Evolutionary conservation across 1,140 invertebrate genomes (phyloP).

Genomic region (Aphaenogaster rudis): DNA sequence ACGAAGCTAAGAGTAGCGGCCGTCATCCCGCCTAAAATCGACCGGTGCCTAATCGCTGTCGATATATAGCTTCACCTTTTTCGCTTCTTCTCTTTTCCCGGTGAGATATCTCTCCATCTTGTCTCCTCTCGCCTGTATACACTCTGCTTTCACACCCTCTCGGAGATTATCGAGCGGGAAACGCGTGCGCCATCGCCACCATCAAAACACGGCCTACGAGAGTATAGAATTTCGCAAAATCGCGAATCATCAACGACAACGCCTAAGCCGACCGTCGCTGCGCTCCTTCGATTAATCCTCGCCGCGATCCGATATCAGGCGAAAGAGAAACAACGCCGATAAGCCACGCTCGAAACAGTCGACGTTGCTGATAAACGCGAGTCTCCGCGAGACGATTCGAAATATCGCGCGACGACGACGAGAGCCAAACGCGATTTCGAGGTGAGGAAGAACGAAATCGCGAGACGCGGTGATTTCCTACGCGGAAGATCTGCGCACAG

Average conservation of each 20-base stretch:
- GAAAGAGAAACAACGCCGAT: slow-evolving; percentile 35
- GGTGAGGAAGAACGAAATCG: slow-evolving; percentile 20
- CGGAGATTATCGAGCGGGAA: slow-evolving; percentile 37
- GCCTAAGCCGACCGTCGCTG: not conserved
- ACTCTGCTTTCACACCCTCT: not conserved
- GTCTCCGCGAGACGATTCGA: slow-evolving; percentile 30
- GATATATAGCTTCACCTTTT: slow-evolving; percentile 56
- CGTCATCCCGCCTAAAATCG: slow-evolving; percentile 59
- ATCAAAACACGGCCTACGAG: slow-evolving; percentile 29
- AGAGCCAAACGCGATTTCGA: not conserved
- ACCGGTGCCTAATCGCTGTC: slow-evolving; percentile 63
- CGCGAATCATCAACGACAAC: slow-evolving; percentile 47
- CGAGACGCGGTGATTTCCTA: slow-evolving; percentile 17
- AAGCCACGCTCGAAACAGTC: slow-evolving; percentile 61
- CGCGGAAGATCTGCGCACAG: slow-evolving; percentile 35
- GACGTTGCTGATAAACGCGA: slow-evolving; percentile 61
- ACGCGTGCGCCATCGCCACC: slow-evolving; percentile 6
- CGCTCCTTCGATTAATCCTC: slow-evolving; percentile 37
- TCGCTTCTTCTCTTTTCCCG: slow-evolving; percentile 20
- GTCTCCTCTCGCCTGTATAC: not conserved
- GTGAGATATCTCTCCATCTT: slow-evolving; percentile 20
- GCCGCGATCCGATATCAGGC: slow-evolving; percentile 56
- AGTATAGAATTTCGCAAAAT: slow-evolving; percentile 1
- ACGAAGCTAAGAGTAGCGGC: slow-evolving; percentile 25
- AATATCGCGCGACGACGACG: slow-evolving; percentile 27